Conservation (phyloP, 2,888 invertebrate genomes). For the Apamea monoglypha region DNA sequence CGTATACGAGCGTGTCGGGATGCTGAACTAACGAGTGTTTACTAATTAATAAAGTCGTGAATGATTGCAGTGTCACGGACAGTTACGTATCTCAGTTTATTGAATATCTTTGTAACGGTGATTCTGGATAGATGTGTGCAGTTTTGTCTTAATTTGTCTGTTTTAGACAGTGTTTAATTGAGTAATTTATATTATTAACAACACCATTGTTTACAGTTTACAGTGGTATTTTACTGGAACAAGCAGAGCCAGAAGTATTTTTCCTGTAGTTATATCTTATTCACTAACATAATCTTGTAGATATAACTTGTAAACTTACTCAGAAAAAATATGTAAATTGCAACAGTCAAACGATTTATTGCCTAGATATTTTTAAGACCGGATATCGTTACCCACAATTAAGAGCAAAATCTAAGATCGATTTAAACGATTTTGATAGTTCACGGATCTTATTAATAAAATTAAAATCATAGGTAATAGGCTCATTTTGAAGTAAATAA, state of each 20-base stretch:
- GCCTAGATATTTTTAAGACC: neutral
- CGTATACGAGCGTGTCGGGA: conserved; percentile 62
- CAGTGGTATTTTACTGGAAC: neutral
- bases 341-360: neutral
- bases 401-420: neutral
- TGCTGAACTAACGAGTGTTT: conserved; percentile 62
- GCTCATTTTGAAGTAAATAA: neutral
- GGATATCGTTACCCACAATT: neutral
- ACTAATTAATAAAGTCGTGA: conserved; percentile 65
- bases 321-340: neutral
- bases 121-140: conserved; percentile 34
- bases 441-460: neutral
- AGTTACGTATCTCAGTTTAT: conserved; percentile 47
- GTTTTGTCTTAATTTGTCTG: conserved; percentile 44
- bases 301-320: neutral
- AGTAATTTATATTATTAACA: conserved; percentile 13
- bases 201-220: neutral
- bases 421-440: neutral
- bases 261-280: neutral
- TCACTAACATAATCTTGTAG: neutral
- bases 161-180: conserved; percentile 8
- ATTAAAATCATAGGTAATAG: neutral
- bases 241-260: neutral
- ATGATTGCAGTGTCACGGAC: conserved; percentile 51
- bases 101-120: conserved; percentile 45